Conservation (phyloP, 1,140 invertebrate genomes). For the Periplaneta americana region DNA sequence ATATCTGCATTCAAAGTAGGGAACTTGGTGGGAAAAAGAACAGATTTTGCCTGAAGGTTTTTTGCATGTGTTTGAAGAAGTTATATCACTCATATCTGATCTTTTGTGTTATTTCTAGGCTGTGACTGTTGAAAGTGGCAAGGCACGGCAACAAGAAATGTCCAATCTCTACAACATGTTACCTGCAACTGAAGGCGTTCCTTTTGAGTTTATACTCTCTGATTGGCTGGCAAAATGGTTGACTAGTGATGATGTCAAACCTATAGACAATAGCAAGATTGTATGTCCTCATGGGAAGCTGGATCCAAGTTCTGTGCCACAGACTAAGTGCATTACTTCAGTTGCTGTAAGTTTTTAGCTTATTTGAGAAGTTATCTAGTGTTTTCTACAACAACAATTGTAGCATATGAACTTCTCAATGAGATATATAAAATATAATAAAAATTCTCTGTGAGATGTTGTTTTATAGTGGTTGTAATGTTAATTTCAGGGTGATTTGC, state of each 20-base stretch:
- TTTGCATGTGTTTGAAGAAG: too few relatives aligned
- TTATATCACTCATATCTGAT: too few relatives aligned
- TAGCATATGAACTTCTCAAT: too few relatives aligned
- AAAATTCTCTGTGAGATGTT: not conserved
- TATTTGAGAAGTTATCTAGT: too few relatives aligned
- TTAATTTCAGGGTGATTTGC: constrained; percentile 27
- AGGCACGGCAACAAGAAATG: constrained; percentile 25
- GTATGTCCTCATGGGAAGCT: constrained; percentile 45
- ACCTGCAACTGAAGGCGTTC: not conserved
- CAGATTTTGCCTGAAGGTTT: too few relatives aligned
- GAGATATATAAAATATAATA: too few relatives aligned
- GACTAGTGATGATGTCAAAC: constrained; percentile 29
- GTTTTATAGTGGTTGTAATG: not conserved
- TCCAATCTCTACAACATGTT: constrained; percentile 13
- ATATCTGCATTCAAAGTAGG: too few relatives aligned
- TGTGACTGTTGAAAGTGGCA: not conserved
- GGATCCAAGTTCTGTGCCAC: constrained; percentile 37
- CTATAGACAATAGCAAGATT: constrained; percentile 42
- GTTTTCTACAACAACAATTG: too few relatives aligned
- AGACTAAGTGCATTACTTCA: constrained; percentile 36
- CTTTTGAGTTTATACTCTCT: not conserved
- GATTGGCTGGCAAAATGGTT: not conserved
- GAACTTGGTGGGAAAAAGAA: too few relatives aligned
- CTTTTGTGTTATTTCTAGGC: too few relatives aligned
- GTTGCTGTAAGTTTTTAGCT: constrained; percentile 32